phyloP scores from a whole-genome alignment of 2,888 invertebrate species.

The Leistus spinibarbis region DNA sequence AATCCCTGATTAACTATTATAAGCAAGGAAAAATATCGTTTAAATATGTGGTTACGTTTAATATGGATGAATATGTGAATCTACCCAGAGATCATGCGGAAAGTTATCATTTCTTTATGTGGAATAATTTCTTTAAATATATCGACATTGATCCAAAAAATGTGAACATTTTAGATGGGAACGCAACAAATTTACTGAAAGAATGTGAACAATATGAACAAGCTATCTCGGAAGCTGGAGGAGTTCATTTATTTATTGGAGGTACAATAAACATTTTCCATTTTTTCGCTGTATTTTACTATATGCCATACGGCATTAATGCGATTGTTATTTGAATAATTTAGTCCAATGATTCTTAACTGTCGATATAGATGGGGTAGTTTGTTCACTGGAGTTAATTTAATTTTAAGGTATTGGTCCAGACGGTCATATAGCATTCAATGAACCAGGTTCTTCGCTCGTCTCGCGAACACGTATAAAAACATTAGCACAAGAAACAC shows the following conservation, averaged over 20 bases:
- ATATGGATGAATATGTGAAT: conserved; percentile 97
- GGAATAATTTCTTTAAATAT: conserved; percentile 93
- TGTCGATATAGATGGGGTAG: too few relatives aligned
- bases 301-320: neutral
- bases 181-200: conserved; percentile 76
- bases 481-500: conserved; percentile 91
- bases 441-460: conserved; percentile 94
- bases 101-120: conserved; percentile 96
- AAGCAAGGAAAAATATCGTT: conserved; percentile 86
- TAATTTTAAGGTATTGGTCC: conserved; percentile 79
- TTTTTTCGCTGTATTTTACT: neutral
- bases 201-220: conserved; percentile 85
- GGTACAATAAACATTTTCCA: conserved; percentile 59
- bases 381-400: neutral
- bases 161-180: conserved; percentile 88
- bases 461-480: conserved; percentile 92
- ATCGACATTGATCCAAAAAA: conserved; percentile 90
- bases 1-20: conserved; percentile 82
- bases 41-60: conserved; percentile 93
- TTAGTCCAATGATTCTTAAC: too few relatives aligned
- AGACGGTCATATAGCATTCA: conserved; percentile 96
- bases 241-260: conserved; percentile 90
- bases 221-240: conserved; percentile 82
- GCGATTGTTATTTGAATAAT: too few relatives aligned
- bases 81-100: conserved; percentile 89